Conservation (phyloP, 2,888 invertebrate species). For the Nipponacmea schrenckii region DNA sequence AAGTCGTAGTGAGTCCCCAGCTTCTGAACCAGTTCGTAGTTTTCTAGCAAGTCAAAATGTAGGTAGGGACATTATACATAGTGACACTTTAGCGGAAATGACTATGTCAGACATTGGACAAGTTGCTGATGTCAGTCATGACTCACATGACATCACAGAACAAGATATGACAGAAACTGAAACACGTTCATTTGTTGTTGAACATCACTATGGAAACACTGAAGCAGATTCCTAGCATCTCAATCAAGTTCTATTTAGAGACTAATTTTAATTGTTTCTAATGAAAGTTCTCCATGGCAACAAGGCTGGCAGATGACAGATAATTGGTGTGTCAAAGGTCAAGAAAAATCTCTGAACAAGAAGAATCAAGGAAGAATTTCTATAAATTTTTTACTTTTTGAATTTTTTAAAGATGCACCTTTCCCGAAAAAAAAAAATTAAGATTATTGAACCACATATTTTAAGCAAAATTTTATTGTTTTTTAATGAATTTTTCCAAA, state of each 20-base stretch:
- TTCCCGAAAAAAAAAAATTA: no score
- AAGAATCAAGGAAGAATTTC: no score
- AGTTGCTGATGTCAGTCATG: constrained; percentile 21
- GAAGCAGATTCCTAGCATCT: constrained; percentile 46
- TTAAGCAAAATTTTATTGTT: no score
- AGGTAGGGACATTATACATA: constrained; percentile 54
- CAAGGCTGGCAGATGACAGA: not conserved
- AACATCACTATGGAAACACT: constrained; percentile 52
- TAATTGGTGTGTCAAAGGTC: no score
- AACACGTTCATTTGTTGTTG: constrained; percentile 53
- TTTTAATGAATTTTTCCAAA: no score
- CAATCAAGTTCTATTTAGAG: not conserved
- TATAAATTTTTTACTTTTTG: no score
- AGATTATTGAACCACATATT: no score
- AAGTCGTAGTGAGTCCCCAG: constrained; percentile 59
- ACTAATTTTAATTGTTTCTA: not conserved
- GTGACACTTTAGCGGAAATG: constrained; percentile 53
- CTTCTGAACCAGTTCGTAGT: constrained; percentile 56
- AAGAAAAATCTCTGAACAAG: no score
- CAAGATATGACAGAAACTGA: constrained; percentile 50
- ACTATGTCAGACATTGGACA: constrained; percentile 38
- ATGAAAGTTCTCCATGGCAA: not conserved
- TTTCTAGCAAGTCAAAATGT: constrained; percentile 40
- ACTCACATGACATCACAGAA: constrained; percentile 30
- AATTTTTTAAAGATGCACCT: no score